phyloP scores from a whole-genome alignment of 53 echinoderm and acorn worm species.

The Arbacia lixula region DNA sequence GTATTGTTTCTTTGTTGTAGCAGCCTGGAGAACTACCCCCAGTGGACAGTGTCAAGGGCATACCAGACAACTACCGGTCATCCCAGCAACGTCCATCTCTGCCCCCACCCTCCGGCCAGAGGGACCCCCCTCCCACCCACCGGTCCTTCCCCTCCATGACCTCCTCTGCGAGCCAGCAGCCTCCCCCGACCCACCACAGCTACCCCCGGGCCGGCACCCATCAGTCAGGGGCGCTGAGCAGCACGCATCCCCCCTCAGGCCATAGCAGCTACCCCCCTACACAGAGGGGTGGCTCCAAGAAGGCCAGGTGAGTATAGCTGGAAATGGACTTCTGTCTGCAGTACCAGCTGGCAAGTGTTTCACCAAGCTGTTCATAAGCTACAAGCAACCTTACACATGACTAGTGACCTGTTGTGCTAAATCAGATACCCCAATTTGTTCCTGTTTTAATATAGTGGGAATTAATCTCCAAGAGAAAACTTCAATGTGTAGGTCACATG shows the following conservation, averaged over 20 bases:
- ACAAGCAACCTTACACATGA: too few species aligned
- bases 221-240: constrained; percentile 16
- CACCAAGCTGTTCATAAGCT: too few species aligned
- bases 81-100: constrained; percentile 48
- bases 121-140: constrained; percentile 57
- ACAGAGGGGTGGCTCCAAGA: constrained; percentile 63
- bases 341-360: too few species aligned
- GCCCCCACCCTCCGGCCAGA: constrained; percentile 12
- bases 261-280: constrained; percentile 28
- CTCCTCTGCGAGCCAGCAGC: constrained; percentile 48
- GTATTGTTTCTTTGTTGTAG: not conserved
- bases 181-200: constrained; percentile 66
- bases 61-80: constrained; percentile 84
- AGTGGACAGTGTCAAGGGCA: constrained; percentile 90
- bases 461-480: too few species aligned
- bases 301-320: constrained; percentile 62
- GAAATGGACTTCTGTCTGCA: too few species aligned
- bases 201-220: constrained; percentile 48
- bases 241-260: constrained; percentile 11
- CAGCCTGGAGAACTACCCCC: constrained; percentile 84
- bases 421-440: too few species aligned
- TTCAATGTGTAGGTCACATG: too few species aligned
- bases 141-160: constrained; percentile 57
- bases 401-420: too few species aligned
- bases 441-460: too few species aligned